Evolutionary conservation across 1,140 invertebrate species (phyloP).

Genomic region (Drosophila ficusphila): DNA sequence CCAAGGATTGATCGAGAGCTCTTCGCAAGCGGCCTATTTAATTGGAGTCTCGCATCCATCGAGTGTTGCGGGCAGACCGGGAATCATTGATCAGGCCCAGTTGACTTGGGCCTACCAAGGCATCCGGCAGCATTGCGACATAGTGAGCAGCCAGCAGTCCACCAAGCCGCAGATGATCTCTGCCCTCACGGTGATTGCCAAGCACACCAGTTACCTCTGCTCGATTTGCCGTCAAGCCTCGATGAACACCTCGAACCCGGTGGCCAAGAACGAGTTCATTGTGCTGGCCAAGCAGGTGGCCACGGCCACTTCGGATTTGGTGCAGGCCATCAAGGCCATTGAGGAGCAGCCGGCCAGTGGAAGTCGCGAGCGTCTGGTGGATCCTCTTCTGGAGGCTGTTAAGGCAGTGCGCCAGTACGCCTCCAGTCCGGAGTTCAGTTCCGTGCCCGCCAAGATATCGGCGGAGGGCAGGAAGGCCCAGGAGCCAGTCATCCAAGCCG

Average conservation of each 20-base stretch:
- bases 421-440: conserved; percentile 95
- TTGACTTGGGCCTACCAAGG: conserved; percentile 94
- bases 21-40: conserved; percentile 96
- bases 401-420: conserved; percentile 97
- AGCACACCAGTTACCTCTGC: conserved; percentile 97
- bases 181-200: conserved; percentile 97
- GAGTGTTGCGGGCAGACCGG: conserved; percentile 94
- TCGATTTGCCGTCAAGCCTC: conserved; percentile 97
- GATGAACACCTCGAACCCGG: conserved; percentile 95
- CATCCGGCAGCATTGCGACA: conserved; percentile 94
- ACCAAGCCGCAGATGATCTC: conserved; percentile 94
- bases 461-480: conserved; percentile 90
- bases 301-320: conserved; percentile 96
- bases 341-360: conserved; percentile 93
- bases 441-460: conserved; percentile 96
- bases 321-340: conserved; percentile 97
- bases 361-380: conserved; percentile 89
- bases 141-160: conserved; percentile 90
- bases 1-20: conserved; percentile 96
- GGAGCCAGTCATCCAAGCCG: conserved; percentile 94
- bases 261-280: conserved; percentile 98
- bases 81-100: conserved; percentile 95
- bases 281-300: conserved; percentile 99
- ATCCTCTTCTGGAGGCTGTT: conserved; percentile 94
- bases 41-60: conserved; percentile 95